These are phyloP conservation scores for Gopherus flavomarginatus DNA, from an alignment of 2,113 vertebrate genomes.

Conservation along the genomic window DNA sequence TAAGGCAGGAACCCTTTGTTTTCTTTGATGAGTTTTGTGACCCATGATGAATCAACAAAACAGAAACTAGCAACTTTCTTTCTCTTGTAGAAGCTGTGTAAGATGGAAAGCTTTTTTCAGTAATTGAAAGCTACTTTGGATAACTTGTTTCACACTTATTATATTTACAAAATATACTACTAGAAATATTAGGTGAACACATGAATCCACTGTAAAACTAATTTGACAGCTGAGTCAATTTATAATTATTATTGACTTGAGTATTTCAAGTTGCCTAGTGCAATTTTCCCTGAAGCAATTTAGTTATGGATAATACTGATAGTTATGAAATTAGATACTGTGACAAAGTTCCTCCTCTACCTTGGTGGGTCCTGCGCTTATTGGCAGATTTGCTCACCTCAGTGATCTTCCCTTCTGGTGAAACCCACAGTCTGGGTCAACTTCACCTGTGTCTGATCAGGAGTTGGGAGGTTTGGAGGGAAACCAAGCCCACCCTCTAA, in stretches of 20 bases:
- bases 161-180: background rate
- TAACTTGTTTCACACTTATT: background rate
- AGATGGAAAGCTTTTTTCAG: background rate
- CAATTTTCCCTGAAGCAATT: background rate
- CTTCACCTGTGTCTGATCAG: too few species aligned
- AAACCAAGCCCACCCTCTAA: too few species aligned
- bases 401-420: too few species aligned
- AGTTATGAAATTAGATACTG: background rate
- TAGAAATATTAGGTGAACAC: background rate
- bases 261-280: constrained; percentile 8
- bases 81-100: background rate
- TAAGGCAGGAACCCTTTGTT: background rate
- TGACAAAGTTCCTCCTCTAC: too few species aligned
- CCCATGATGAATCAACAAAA: background rate
- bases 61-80: background rate
- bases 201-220: constrained; percentile 18
- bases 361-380: too few species aligned
- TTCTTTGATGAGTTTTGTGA: background rate
- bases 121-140: background rate
- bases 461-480: too few species aligned
- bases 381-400: too few species aligned
- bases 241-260: background rate
- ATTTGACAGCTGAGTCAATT: background rate
- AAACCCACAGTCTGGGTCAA: too few species aligned
- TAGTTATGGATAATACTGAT: background rate